Evolutionary conservation across 2,113 vertebrate genomes (phyloP).

Genomic region (Phycodurus eques): DNA sequence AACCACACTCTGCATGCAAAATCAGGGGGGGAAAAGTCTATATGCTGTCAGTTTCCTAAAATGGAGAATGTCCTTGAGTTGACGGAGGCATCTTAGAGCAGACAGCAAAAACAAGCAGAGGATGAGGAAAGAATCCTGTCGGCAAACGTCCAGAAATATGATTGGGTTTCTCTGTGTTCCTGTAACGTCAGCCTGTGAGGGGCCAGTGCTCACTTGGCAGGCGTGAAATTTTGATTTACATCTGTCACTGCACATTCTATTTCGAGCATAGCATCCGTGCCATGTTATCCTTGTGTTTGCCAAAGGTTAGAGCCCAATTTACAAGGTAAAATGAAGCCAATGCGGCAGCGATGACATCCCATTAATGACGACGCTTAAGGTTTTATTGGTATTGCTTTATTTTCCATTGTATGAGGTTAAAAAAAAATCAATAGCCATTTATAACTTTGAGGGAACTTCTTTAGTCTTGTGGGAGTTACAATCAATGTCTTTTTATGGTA

Average conservation of each 20-base stretch:
- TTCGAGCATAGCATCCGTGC: conserved; percentile 18
- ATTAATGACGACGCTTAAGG: background rate
- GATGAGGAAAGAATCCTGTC: conserved; percentile 17
- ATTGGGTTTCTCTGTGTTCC: conserved; percentile 11
- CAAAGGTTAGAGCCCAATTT: conserved; percentile 18
- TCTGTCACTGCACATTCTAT: conserved; percentile 19
- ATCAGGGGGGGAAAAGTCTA: background rate
- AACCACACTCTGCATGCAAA: conserved; percentile 10
- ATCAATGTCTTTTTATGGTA: background rate
- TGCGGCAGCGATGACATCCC: background rate
- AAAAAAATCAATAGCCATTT: conserved; percentile 8
- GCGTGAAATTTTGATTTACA: conserved; percentile 34
- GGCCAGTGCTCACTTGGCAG: conserved; percentile 15
- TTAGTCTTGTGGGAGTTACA: background rate
- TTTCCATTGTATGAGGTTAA: conserved; percentile 10
- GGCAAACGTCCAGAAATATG: conserved; percentile 10
- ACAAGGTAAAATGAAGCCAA: conserved; percentile 5
- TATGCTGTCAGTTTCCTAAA: background rate
- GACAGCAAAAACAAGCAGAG: conserved; percentile 10
- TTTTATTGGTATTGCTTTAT: conserved; percentile 1
- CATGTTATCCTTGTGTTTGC: conserved; percentile 3
- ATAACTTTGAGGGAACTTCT: background rate
- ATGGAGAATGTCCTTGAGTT: conserved; percentile 21
- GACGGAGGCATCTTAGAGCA: conserved; percentile 10
- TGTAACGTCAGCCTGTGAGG: conserved; percentile 26